Base-by-base conservation (phyloP, 2,797 vertebrate genomes). In the Oreonectes daqikongensis region DNA sequence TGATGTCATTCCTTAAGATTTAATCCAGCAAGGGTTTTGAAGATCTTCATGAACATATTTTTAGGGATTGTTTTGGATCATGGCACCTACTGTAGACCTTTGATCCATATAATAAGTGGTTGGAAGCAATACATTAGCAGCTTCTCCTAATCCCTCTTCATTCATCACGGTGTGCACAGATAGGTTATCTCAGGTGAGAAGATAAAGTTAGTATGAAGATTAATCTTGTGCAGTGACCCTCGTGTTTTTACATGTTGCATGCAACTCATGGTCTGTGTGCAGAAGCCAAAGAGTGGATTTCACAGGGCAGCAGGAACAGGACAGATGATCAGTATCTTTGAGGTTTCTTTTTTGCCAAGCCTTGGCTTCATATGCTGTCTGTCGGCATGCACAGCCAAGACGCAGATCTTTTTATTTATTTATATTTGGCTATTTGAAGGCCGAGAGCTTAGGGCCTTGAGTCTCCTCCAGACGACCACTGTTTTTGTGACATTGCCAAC, bases 401-500 rank as follows among this genome's bases (percentile, higher is more conserved):
- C 22, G 26, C 69, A 60, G 50, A 61, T 44, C 46, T 71, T 57
- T 50, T 28, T 28, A 63, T 63, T 52, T 28, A 20, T 26, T 28
- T 30, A n/a, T 32, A 17, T 55, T 35, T 32, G 55, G 46, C 5
- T 26, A 26, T 64, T 64, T 76, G 42, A 66, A 72, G 24, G 42
- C 40, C 0, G 59, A 55, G 40, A 38, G 60, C 64, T 66, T 42
- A 42, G 50, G 48, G 59, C 40, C 35, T 8, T 38, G 35, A 38
- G 35, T 11, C 30, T 67, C 9, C 30, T 70, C 55, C 61, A 75
- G 64, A 68, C 24, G 75, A 69, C 71, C 76, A 71, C 79, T 72
- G 79, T 79, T 85, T 79, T 61, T 65, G 32, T 32, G n/a, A 53
- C 53, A 18, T 20, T 83, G 82, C 83, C 85, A 85, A 69, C 55